A percentile compares a stretch with the other conserved stretches of the same genome.
phyloP scores from a whole-genome alignment of 30 jellyfish, hydroid and myxozoan genomes.

The Aurelia aurita region DNA sequence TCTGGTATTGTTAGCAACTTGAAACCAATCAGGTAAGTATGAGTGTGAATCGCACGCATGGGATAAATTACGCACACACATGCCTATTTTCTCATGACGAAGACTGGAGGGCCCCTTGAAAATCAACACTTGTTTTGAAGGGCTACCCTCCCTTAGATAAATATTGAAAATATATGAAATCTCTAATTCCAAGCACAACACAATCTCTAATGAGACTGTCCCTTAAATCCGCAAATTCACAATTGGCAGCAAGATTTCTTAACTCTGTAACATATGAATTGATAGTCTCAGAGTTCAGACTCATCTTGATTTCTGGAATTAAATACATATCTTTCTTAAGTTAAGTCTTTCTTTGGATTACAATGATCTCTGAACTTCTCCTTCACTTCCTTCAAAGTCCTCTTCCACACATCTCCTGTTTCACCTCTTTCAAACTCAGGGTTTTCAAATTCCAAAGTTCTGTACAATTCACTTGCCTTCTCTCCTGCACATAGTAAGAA shows the following conservation, averaged over 20 bases:
- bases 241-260: constrained; percentile 34
- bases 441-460: constrained; percentile 10
- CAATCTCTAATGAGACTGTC: constrained; percentile 47
- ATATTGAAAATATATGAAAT: too few species aligned
- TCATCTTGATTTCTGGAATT: constrained; percentile 12
- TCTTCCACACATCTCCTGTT: constrained; percentile 25
- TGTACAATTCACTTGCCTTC: not conserved
- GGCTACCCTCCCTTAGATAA: too few species aligned
- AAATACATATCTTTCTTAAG: constrained; percentile 30
- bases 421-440: constrained; percentile 16
- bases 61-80: too few species aligned
- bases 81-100: too few species aligned
- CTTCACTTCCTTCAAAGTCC: constrained; percentile 13
- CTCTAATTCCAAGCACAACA: constrained; percentile 28
- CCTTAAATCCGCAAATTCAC: constrained; percentile 27
- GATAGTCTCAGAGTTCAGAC: constrained; percentile 18
- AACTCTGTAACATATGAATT: constrained; percentile 18
- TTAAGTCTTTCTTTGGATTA: constrained; percentile 18
- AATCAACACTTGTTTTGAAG: too few species aligned
- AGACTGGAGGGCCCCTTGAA: too few species aligned
- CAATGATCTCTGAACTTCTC: constrained; percentile 36
- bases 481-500: constrained; percentile 26
- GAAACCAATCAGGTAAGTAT: too few species aligned
- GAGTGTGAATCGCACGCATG: too few species aligned
- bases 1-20: too few species aligned